These are phyloP conservation scores for Asbolus verrucosus DNA, from an alignment of 1,140 invertebrate genomes.

Conservation along the genomic window DNA sequence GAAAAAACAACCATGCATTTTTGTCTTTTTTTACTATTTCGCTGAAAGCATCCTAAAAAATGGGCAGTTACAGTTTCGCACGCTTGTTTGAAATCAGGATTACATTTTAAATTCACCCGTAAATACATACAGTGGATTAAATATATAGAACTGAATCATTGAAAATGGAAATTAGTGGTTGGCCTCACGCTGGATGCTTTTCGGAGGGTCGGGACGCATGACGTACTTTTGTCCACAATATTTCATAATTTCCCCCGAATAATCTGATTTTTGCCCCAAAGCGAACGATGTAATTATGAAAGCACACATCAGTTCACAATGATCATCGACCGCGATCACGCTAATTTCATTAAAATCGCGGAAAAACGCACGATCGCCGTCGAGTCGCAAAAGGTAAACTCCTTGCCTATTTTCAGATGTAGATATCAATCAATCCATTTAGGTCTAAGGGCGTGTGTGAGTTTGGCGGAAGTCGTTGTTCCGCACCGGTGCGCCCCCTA, in stretches of 20 bases:
- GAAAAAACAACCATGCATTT: no score
- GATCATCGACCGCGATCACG: not conserved
- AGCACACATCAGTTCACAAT: not conserved
- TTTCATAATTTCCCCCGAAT: not conserved
- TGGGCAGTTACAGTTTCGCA: no score
- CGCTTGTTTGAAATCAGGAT: no score
- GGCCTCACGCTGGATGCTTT: no score
- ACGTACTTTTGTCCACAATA: no score
- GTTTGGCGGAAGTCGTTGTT: conserved; percentile 46
- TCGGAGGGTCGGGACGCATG: not conserved
- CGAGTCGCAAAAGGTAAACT: not conserved
- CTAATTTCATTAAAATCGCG: not conserved
- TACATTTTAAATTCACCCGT: no score
- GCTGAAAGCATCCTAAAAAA: no score
- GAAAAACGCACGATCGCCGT: no score
- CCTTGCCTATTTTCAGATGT: conserved; percentile 45
- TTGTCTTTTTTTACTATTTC: no score
- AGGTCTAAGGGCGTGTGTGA: conserved; percentile 34
- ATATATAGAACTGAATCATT: no score
- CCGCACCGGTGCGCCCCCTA: conserved; percentile 39
- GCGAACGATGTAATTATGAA: not conserved
- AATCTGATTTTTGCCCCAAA: not conserved
- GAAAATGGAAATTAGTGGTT: no score
- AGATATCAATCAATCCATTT: conserved; percentile 51
- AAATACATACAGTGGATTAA: no score